These are phyloP conservation scores for Macrotus californicus DNA, from an alignment of 2,113 vertebrate genomes.

Conservation along the genomic window DNA sequence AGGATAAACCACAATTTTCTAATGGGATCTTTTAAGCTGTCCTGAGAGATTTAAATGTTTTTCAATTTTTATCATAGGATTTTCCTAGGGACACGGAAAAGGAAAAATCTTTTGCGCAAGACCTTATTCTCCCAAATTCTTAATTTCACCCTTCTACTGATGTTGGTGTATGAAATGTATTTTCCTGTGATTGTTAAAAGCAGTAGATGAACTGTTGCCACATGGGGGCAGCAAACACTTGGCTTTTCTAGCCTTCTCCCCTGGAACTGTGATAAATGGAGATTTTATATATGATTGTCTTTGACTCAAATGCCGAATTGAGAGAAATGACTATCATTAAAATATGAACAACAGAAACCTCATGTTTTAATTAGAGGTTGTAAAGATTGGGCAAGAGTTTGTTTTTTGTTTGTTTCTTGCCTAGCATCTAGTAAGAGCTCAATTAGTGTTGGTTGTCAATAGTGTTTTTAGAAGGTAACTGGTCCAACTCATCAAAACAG, in stretches of 20 bases:
- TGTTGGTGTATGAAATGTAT: neutral
- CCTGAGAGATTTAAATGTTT: neutral
- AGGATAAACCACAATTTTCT: neutral
- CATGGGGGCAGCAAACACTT: constrained; percentile 79
- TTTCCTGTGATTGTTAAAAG: neutral
- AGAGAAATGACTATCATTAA: constrained; percentile 34
- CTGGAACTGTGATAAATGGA: neutral
- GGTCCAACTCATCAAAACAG: neutral
- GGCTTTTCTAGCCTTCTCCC: constrained; percentile 23
- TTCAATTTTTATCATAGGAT: neutral
- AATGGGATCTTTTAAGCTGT: neutral
- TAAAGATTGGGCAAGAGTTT: constrained; percentile 14
- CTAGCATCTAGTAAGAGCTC: neutral
- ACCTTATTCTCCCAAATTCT: constrained; percentile 8
- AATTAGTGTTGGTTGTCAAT: neutral
- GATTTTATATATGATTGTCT: neutral
- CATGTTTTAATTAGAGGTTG: neutral
- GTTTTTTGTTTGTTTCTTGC: neutral
- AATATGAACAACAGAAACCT: constrained; percentile 28
- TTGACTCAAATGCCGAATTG: neutral
- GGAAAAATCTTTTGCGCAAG: neutral
- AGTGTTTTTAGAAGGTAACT: neutral
- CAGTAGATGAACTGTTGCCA: constrained; percentile 49
- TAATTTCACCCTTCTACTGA: neutral
- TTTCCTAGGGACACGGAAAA: neutral